A percentile compares a stretch with the other conserved stretches of the same genome.
phyloP scores from a whole-genome alignment of 2,888 invertebrate genomes.

The Meghimatium bilineatum region DNA sequence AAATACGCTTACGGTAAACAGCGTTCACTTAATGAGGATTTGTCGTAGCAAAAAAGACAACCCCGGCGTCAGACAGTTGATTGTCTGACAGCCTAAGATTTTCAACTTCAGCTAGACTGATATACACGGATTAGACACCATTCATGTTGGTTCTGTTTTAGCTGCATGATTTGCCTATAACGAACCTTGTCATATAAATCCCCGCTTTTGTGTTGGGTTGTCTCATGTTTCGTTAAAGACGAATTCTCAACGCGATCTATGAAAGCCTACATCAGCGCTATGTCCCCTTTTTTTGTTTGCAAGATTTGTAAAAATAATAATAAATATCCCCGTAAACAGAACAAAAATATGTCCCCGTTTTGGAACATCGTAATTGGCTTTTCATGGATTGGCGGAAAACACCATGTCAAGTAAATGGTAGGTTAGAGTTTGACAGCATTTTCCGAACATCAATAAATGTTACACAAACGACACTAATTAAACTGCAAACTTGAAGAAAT shows the following conservation, averaged over 20 bases:
- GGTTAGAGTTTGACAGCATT: neutral
- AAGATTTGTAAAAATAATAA: slow-evolving; percentile 23
- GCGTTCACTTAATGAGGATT: slow-evolving; percentile 16
- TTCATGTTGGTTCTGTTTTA: slow-evolving; percentile 10
- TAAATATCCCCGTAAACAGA: slow-evolving; percentile 3
- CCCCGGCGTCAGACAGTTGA: neutral
- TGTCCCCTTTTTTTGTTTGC: neutral
- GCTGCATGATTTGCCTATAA: slow-evolving; percentile 21
- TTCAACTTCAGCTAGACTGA: neutral
- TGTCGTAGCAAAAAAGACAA: neutral
- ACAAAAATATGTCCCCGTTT: neutral
- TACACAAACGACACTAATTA: slow-evolving; percentile 43
- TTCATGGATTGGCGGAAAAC: neutral
- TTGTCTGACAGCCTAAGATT: slow-evolving; percentile 3
- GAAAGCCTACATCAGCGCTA: slow-evolving; percentile 1
- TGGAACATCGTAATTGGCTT: slow-evolving; percentile 34
- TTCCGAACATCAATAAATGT: slow-evolving; percentile 19
- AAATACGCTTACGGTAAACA: neutral
- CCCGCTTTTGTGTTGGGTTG: neutral
- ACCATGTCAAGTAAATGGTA: neutral
- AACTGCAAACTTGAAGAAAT: slow-evolving; percentile 9
- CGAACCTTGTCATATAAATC: slow-evolving; percentile 14
- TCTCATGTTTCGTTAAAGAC: neutral
- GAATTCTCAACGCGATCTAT: neutral
- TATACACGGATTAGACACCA: neutral